Evolutionary conservation across 2,113 vertebrate genomes (phyloP).

Genomic region (Struthidea cinerea): DNA sequence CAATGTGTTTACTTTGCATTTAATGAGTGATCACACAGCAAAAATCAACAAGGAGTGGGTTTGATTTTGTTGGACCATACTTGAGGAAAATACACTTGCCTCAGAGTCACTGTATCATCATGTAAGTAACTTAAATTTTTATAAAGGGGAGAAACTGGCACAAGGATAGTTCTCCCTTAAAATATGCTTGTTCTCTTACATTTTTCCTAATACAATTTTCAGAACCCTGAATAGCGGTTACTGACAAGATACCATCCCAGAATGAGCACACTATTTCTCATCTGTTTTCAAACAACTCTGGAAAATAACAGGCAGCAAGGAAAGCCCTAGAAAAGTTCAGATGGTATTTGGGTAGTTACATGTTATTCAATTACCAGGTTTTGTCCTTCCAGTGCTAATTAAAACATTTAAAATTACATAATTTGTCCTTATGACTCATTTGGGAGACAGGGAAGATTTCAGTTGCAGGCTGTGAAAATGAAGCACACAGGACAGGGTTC

Average conservation of each 20-base stretch:
- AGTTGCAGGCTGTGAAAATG: background rate
- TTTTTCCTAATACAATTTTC: background rate
- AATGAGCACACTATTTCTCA: background rate
- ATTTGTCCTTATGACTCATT: constrained; percentile 11
- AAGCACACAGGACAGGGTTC: background rate
- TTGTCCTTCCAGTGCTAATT: constrained; percentile 18
- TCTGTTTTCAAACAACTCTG: background rate
- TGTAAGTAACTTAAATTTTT: background rate
- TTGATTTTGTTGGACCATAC: background rate
- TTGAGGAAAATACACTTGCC: background rate
- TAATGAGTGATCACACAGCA: background rate
- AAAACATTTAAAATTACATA: constrained; percentile 3
- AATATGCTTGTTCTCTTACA: background rate
- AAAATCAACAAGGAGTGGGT: background rate
- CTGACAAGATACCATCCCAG: background rate
- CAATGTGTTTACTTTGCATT: background rate
- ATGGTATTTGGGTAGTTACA: background rate
- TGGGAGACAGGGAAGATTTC: background rate
- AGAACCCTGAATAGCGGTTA: background rate
- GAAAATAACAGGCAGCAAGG: background rate
- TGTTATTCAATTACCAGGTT: background rate
- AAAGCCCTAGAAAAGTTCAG: background rate
- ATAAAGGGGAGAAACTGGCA: background rate
- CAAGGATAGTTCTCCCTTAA: background rate
- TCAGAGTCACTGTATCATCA: background rate